Evolutionary conservation across 1,140 invertebrate genomes (phyloP), one percentile per base, ranked within the genome.

Genomic region (Drosophila willistoni): DNA sequence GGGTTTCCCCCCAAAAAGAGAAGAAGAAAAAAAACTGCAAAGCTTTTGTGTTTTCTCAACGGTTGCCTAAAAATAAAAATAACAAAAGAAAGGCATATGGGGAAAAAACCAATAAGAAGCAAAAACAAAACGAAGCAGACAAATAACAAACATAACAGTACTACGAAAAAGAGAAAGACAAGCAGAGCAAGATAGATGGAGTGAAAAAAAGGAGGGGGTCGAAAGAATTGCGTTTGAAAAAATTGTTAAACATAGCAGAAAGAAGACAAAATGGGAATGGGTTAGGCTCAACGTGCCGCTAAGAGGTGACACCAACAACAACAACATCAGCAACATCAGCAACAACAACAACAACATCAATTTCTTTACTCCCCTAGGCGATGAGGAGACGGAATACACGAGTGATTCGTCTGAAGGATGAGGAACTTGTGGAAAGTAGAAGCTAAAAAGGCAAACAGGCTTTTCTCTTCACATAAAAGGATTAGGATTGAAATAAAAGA

Each of bases 21-120:
- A 39, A 47, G 14, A 39, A 47, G 42, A 44, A 41, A 68, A 65
- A 77, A 72, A 74, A 71, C 71, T 64, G 63, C 72, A 82, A 86
- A 87, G 83, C 81, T 82, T 73, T 87, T 83, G 79, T 86, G 83
- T 83, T 87, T 73, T 71, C 83, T 83, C 79, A 78, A 71, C 76
- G 72, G 55, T 29, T 63, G 83, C 79, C 83, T 86, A 86, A 86
- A 84, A 86, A 76, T 83, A 86, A 86, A 85, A 87, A 82, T 56
- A 84, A 74, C 70, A 70, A 42, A 64, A 64, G 19, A 42, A 64
- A 64, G 19, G 60, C 57, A 39, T 19, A 39, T 64, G 65, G 41
- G 10, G 34, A 12, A 39, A 29, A 60, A 68, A 65, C 55, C 79
- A 85, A 85, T 77, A 86, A 71, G 74, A 86, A 81, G 65, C 57